These are phyloP conservation scores for Naso thynnoides DNA, from an alignment of 2,797 vertebrate genomes.

Conservation along the genomic window DNA sequence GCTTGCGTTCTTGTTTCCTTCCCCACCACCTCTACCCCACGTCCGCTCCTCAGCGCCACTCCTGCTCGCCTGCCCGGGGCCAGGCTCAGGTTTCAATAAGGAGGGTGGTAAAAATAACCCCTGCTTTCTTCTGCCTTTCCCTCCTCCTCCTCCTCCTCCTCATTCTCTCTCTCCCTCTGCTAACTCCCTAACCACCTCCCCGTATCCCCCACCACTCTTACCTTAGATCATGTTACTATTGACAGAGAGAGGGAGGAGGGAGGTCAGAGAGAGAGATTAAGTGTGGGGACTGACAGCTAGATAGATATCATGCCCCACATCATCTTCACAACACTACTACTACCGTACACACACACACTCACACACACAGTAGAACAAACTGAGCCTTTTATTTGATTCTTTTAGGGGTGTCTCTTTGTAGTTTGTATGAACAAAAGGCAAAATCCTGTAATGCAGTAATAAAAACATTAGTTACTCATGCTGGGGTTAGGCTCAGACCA, in stretches of 20 bases:
- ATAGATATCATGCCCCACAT: slow-evolving; percentile 67
- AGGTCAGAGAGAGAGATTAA: slow-evolving; percentile 71
- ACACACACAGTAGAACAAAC: slow-evolving; percentile 1
- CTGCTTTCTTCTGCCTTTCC: slow-evolving; percentile 69
- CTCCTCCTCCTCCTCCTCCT: slow-evolving; percentile 63
- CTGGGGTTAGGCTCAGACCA: slow-evolving; percentile 54
- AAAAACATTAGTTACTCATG: slow-evolving; percentile 35
- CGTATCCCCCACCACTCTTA: slow-evolving; percentile 65
- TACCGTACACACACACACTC: background rate
- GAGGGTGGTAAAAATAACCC: slow-evolving; percentile 84
- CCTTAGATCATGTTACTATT: slow-evolving; percentile 83
- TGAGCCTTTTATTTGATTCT: slow-evolving; percentile 10
- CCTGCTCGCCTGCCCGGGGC: slow-evolving; percentile 86
- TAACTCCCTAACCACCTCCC: slow-evolving; percentile 70
- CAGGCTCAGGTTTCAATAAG: slow-evolving; percentile 87
- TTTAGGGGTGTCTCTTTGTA: slow-evolving; percentile 14
- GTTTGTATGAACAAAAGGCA: slow-evolving; percentile 13
- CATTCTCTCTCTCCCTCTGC: slow-evolving; percentile 63
- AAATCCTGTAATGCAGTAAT: slow-evolving; percentile 16
- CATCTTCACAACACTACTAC: slow-evolving; percentile 39
- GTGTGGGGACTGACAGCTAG: slow-evolving; percentile 66
- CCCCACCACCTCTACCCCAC: slow-evolving; percentile 60
- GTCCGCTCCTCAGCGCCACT: slow-evolving; percentile 72
- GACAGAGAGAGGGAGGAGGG: slow-evolving; percentile 68
- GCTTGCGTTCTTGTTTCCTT: slow-evolving; percentile 69